phyloP scores from a whole-genome alignment of 2,113 vertebrate species.

The Ammodytes dubius region DNA sequence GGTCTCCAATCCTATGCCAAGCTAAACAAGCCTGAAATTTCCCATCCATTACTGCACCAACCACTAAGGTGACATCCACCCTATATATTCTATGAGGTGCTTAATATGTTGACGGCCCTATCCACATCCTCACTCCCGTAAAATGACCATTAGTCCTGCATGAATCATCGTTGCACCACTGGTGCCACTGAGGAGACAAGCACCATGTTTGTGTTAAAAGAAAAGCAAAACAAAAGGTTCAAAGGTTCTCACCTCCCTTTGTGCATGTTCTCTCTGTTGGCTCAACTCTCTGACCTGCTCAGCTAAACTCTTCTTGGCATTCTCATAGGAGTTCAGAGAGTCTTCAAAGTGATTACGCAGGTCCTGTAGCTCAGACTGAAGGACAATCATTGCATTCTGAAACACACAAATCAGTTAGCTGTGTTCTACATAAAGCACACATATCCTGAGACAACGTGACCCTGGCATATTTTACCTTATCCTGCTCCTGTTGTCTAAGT shows the following conservation, averaged over 20 bases:
- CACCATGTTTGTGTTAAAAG: neutral
- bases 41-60: conserved; percentile 47
- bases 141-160: neutral
- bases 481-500: conserved; percentile 79
- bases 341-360: conserved; percentile 83
- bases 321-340: conserved; percentile 77
- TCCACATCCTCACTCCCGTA: neutral
- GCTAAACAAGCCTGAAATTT: conserved; percentile 87
- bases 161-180: conserved; percentile 2
- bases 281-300: conserved; percentile 79
- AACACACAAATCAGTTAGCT: neutral
- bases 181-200: neutral
- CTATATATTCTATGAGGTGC: conserved; percentile 6
- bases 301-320: conserved; percentile 67
- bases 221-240: neutral
- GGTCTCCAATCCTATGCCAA: conserved; percentile 85
- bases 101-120: neutral
- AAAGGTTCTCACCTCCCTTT: conserved; percentile 73
- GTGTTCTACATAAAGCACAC: neutral
- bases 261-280: conserved; percentile 65
- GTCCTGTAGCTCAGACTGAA: conserved; percentile 73
- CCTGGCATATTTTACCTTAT: conserved; percentile 80
- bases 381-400: conserved; percentile 69
- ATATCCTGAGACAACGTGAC: neutral
- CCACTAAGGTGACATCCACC: conserved; percentile 40